A percentile compares a stretch with the other conserved stretches of the same genome.
Evolutionary conservation across 2,888 invertebrate species (phyloP).

Genomic region (Amphiduros pacificus): DNA sequence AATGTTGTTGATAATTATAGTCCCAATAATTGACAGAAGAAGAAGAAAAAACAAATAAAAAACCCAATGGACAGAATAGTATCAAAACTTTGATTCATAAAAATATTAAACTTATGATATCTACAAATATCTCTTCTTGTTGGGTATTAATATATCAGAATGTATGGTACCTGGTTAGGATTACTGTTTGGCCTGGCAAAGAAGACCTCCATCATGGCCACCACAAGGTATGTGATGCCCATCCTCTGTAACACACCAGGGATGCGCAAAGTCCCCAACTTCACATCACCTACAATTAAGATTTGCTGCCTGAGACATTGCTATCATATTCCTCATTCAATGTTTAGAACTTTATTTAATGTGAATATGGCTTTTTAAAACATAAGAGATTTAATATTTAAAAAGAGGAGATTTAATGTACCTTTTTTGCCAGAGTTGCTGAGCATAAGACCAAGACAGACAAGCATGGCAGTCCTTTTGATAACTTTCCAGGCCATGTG

Average conservation of each 20-base stretch:
- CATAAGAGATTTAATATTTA: neutral
- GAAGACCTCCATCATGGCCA: constrained; percentile 64
- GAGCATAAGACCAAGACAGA: constrained; percentile 56
- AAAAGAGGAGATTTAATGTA: neutral
- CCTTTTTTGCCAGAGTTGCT: constrained; percentile 34
- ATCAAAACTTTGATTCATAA: no score
- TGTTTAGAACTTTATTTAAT: neutral
- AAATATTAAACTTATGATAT: no score
- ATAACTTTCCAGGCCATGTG: constrained; percentile 57
- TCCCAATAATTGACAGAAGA: no score
- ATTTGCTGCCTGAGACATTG: no score
- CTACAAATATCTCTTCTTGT: no score
- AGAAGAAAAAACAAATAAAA: no score
- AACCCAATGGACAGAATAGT: no score
- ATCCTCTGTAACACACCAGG: constrained; percentile 91
- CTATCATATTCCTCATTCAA: no score
- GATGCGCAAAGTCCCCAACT: constrained; percentile 65
- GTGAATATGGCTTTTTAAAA: neutral
- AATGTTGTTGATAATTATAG: no score
- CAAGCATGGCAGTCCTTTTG: constrained; percentile 55
- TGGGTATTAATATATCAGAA: no score
- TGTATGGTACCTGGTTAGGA: no score
- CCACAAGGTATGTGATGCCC: constrained; percentile 78
- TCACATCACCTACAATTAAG: no score
- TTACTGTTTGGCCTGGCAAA: constrained; percentile 44